A percentile compares a stretch with the other conserved stretches of the same genome.
phyloP scores from a whole-genome alignment of 2,113 vertebrate genomes.

The Saimiri boliviensis region DNA sequence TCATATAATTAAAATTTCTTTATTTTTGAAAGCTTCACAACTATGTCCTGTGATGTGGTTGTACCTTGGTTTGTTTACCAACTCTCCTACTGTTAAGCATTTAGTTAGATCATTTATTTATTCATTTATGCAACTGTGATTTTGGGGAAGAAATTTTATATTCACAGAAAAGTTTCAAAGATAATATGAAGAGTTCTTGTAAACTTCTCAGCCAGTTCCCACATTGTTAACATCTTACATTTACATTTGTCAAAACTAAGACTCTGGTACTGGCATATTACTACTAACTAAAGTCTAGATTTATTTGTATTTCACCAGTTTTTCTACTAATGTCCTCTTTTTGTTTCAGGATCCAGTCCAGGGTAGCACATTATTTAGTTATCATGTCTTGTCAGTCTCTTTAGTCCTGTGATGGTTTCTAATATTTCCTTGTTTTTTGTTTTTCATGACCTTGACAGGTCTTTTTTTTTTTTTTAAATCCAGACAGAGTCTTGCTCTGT shows the following conservation, averaged over 20 bases:
- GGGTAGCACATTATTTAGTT: neutral
- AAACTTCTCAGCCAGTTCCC: neutral
- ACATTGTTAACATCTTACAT: neutral
- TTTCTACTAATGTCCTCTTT: neutral
- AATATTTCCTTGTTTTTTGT: neutral
- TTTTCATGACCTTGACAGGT: neutral
- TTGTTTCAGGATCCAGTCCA: neutral
- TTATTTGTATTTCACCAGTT: neutral
- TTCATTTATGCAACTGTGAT: neutral
- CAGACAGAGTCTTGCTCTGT: no score
- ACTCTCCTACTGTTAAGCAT: neutral
- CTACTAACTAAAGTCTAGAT: neutral
- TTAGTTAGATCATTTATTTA: neutral
- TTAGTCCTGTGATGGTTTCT: neutral
- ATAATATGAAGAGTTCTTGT: neutral
- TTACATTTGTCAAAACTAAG: neutral
- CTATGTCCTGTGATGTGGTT: neutral
- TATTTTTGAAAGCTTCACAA: neutral
- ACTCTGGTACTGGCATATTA: neutral
- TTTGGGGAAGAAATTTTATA: neutral
- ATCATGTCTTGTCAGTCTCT: neutral
- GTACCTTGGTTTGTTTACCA: neutral
- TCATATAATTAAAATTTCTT: conserved; percentile 2
- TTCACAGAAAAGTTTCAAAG: neutral
- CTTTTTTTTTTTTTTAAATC: no score